Conservation (phyloP, 2,888 invertebrate genomes). For the Eugnorisma glareosa region DNA sequence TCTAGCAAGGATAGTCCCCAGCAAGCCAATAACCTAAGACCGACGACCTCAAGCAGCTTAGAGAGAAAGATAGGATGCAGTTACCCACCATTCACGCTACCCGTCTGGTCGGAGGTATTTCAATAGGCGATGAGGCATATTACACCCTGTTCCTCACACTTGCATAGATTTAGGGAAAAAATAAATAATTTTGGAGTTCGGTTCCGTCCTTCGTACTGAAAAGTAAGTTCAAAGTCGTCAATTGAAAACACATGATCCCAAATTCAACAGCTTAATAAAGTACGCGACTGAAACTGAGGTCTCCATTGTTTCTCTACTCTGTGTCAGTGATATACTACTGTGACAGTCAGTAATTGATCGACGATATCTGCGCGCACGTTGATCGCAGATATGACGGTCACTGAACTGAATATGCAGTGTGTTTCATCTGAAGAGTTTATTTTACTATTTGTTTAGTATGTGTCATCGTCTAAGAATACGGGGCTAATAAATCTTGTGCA, state of each 20-base stretch:
- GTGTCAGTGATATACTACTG: slow-evolving; percentile 72
- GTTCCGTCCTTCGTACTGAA: neutral
- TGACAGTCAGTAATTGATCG: slow-evolving; percentile 81
- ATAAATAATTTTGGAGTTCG: neutral
- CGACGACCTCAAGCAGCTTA: neutral
- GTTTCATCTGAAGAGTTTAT: slow-evolving; percentile 40
- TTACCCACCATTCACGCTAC: neutral
- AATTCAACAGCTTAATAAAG: neutral
- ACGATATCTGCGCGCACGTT: slow-evolving; percentile 74
- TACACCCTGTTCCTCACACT: neutral
- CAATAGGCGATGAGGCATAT: neutral
- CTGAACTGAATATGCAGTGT: slow-evolving; percentile 62
- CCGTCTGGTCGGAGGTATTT: neutral
- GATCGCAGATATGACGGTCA: slow-evolving; percentile 64
- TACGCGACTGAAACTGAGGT: neutral
- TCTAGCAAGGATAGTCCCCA: neutral
- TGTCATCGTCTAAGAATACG: slow-evolving; percentile 37
- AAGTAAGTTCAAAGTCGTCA: neutral
- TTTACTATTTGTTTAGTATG: slow-evolving; percentile 49
- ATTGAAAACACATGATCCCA: neutral
- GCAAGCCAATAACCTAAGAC: neutral
- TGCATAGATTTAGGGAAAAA: neutral
- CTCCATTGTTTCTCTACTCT: slow-evolving; percentile 27
- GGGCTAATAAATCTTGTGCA: neutral
- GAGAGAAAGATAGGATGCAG: neutral